Evolutionary conservation across 2,797 vertebrate species (phyloP), one percentile per base, ranked within the genome.

Genomic region (Urophycis tenuis): DNA sequence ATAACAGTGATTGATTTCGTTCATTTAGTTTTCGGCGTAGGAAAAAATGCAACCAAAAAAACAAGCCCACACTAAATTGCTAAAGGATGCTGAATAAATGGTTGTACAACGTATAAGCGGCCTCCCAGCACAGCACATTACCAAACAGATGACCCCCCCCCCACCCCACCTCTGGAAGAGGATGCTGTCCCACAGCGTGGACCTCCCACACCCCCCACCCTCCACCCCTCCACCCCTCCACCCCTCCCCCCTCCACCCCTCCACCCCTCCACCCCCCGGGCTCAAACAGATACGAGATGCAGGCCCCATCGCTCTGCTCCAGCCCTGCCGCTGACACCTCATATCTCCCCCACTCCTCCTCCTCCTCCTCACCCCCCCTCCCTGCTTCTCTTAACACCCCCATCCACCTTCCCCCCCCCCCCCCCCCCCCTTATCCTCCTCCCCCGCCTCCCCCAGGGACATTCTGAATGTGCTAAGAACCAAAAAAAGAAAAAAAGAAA

Each of bases 401-500:
- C 71, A 71, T 78, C 67, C 74, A n/a, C n/a, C n/a, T n/a, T 17
- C 10, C 34, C 8, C 34, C 41, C 19, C 45, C 3, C 19, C 45
- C 45, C 19, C 17, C 45, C 19, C 41, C 53, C 9, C 53, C n/a
- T 64, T 6, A 7, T 67, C n/a, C n/a, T 67, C 60, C 9, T 25
- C 53, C n/a, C 53, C n/a, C 5, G 53, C 7, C n/a, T n/a, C n/a
- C n/a, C n/a, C n/a, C n/a, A n/a, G 35, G 83, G 69, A 75, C 74
- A 75, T 32, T 76, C 77, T 74, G 53, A 81, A 84, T 36, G 73
- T 31, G 72, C 12, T 34, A 74, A 71, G 8, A 71, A 8, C 12
- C 32, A 74, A 71, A 19, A 71, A 8, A 6, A 4, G 14, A 29
- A 29, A 22, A 53, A 67, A 25, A 67, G 0, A 25, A 19, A 10